A percentile compares a stretch with the other conserved stretches of the same genome.
phyloP scores from a whole-genome alignment of 2,888 invertebrate genomes.

The Icerya purchasi region DNA sequence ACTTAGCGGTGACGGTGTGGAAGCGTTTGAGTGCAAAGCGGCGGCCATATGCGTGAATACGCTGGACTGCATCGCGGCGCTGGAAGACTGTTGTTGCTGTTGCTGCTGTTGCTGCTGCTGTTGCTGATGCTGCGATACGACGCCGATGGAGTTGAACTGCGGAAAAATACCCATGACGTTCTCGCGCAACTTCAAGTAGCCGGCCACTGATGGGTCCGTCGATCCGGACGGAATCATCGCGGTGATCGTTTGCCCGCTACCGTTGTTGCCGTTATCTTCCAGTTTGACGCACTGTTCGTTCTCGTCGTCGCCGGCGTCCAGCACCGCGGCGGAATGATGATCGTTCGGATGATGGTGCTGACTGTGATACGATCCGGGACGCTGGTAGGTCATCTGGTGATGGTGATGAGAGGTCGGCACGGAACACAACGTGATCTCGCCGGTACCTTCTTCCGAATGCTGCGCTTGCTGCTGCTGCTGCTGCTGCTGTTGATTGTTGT shows the following conservation, averaged over 20 bases:
- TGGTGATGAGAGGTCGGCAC: too few relatives aligned
- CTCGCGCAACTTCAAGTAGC: neutral
- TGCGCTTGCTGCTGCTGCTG: neutral
- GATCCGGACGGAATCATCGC: too few relatives aligned
- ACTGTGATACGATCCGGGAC: too few relatives aligned
- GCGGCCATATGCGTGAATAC: slow-evolving; percentile 11
- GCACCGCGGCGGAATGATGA: too few relatives aligned
- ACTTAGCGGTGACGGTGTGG: slow-evolving; percentile 10
- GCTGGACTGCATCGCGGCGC: slow-evolving; percentile 7
- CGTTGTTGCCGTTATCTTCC: neutral
- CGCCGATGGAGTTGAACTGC: neutral
- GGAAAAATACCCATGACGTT: neutral
- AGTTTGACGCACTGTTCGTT: too few relatives aligned
- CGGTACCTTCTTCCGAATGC: neutral
- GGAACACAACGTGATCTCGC: too few relatives aligned
- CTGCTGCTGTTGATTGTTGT: neutral
- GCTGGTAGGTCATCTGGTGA: too few relatives aligned
- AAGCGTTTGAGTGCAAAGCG: slow-evolving; percentile 8
- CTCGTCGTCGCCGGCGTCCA: too few relatives aligned
- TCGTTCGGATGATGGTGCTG: too few relatives aligned
- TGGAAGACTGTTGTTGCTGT: slow-evolving; percentile 7
- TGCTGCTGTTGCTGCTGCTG: slow-evolving; percentile 11
- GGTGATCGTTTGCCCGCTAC: neutral
- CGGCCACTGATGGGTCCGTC: too few relatives aligned
- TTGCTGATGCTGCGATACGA: slow-evolving; percentile 1